These are phyloP conservation scores for Hydrophis major DNA, from an alignment of 2,797 vertebrate species.

Conservation along the genomic window DNA sequence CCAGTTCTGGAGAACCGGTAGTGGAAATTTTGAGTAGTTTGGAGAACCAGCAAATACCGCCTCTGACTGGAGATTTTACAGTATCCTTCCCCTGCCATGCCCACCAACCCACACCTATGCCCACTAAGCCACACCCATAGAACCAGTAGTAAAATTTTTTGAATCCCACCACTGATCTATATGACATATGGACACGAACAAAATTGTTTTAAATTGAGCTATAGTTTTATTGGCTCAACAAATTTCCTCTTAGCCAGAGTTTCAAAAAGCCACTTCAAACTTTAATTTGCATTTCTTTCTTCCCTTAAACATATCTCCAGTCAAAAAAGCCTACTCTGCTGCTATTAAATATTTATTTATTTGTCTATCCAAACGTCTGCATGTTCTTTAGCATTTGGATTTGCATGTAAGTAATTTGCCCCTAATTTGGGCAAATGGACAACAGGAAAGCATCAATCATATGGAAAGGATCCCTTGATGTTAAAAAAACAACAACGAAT, in stretches of 20 bases:
- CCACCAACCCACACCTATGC: no score
- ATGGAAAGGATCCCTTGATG: constrained; percentile 41
- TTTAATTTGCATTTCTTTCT: not conserved
- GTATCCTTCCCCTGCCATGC: no score
- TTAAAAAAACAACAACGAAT: not conserved
- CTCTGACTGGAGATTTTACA: no score
- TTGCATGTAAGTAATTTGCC: not conserved
- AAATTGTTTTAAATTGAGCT: constrained; percentile 23
- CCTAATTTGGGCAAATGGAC: constrained; percentile 47
- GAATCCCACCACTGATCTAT: no score
- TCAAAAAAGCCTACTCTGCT: not conserved
- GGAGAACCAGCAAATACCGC: no score
- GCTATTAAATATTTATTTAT: not conserved
- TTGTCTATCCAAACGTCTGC: not conserved
- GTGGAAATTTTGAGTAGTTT: no score
- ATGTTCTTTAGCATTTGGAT: not conserved
- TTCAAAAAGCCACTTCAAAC: not conserved
- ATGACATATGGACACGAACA: constrained; percentile 22
- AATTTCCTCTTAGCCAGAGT: not conserved
- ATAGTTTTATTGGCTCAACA: not conserved
- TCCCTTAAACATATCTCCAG: not conserved
- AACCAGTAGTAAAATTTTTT: no score
- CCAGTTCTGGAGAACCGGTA: no score
- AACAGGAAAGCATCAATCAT: constrained; percentile 33
- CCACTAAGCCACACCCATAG: no score